Percentiles rank a stretch among this genome's conserved stretches.
Evolutionary conservation across 23 tunicate genomes (phyloP).

Genomic region (Clavelina lepadiformis): DNA sequence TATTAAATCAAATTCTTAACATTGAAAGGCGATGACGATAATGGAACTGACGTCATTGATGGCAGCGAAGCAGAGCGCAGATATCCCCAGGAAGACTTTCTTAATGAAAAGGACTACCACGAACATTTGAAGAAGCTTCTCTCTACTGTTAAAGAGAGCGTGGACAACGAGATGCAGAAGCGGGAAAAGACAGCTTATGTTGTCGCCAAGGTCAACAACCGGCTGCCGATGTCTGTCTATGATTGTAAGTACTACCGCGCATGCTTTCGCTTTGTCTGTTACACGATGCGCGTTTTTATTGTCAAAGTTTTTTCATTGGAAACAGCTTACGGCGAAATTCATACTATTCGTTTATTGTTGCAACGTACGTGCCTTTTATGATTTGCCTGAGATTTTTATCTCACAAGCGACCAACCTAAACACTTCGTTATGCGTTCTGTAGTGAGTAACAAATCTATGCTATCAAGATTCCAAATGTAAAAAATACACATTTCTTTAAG

Average conservation of each 20-base stretch:
- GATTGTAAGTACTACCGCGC: conserved; percentile 44
- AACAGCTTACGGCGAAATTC: too few relatives aligned
- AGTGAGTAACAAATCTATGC: too few relatives aligned
- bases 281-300: too few relatives aligned
- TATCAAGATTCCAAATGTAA: not conserved
- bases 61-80: not conserved
- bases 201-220: conserved; percentile 44
- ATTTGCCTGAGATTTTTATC: too few relatives aligned
- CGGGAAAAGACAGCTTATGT: conserved; percentile 55
- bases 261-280: not conserved
- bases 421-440: too few relatives aligned
- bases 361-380: too few relatives aligned
- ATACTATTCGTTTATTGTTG: too few relatives aligned
- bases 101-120: conserved; percentile 51
- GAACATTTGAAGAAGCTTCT: conserved; percentile 70
- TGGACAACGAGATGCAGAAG: conserved; percentile 51
- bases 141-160: conserved; percentile 74
- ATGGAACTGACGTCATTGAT: not conserved
- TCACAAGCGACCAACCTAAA: too few relatives aligned
- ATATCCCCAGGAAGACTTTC: conserved; percentile 14
- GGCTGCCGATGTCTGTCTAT: conserved; percentile 54
- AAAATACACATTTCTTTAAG: conserved; percentile 15
- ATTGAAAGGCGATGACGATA: conserved; percentile 69
- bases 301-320: too few relatives aligned
- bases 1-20: too few relatives aligned